Evolutionary conservation across 2,113 vertebrate species (phyloP), one percentile per base, ranked within the genome.

Genomic region (Arizona elegans): DNA sequence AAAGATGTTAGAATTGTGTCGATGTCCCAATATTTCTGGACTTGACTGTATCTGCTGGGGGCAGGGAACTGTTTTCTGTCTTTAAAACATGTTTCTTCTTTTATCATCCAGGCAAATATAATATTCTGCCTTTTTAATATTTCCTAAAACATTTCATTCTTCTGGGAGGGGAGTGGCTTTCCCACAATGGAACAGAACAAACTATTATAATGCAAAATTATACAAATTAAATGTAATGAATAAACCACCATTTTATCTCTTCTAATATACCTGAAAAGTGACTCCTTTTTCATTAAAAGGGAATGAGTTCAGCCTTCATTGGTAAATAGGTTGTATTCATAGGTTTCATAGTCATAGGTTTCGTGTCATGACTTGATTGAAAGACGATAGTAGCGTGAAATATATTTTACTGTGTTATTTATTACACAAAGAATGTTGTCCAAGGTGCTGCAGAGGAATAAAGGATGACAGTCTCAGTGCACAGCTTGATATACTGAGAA

Each of bases 211-310:
- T 91, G 75, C 54, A 58, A 85, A 43, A 6, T 6, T 52, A 87
- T 95, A 90, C 62, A 50, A 89, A 62, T 58, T 62, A 90, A 26
- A 86, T 93, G 93, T 86, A 70, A 86, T 62, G 95, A 93, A 91
- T 0, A 88, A 50, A 89, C 3, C 0, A 70, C 38, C 56, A 21
- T 87, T 94, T 94, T 92, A 91, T 87, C 92, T 54, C 26, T 56
- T 52, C 87, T 70, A 90, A 92, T 33, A 38, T 86, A 85, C 93
- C 81, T 91, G 85, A 95, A 92, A 87, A 55, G 94, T 91, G 56
- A 5, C n/a, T 86, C 33, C 88, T 95, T 94, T 92, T 88, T 9
- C 70, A 91, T 24, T 81, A 92, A 95, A 85, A 91, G n/a, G 43
- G 24, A 81, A 88, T 53, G 8, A 70, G 12, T 70, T 70, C 65